Evolutionary conservation across 1,140 invertebrate species (phyloP).

Genomic region (Aphelenchoides besseyi): DNA sequence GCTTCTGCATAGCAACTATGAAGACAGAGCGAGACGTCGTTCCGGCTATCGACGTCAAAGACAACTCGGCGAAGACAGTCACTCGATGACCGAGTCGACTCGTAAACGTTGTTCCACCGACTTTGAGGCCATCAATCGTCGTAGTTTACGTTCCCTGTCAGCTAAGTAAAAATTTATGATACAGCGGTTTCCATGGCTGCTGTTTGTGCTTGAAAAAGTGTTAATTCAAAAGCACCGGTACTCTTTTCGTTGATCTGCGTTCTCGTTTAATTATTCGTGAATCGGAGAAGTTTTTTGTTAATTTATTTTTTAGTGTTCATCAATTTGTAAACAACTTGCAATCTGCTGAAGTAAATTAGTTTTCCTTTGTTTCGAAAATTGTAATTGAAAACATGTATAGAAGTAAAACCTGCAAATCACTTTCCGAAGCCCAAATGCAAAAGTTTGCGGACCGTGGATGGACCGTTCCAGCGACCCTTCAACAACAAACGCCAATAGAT

Average conservation of each 20-base stretch:
- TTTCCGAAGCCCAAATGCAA: slow-evolving; percentile 48
- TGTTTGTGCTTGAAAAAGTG: too few relatives aligned
- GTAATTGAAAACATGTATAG: slow-evolving; percentile 4
- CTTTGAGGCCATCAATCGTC: background rate
- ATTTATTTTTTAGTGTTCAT: background rate
- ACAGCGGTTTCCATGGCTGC: too few relatives aligned
- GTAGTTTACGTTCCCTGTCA: too few relatives aligned
- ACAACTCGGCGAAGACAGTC: background rate
- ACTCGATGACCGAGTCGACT: background rate
- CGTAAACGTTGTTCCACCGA: background rate
- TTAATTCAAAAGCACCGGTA: background rate
- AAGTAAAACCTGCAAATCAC: background rate
- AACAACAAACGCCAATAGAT: slow-evolving; percentile 89
- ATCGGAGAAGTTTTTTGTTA: background rate
- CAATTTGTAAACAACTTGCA: background rate
- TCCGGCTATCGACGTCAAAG: background rate
- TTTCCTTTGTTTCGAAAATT: too few relatives aligned
- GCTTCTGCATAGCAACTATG: slow-evolving; percentile 33
- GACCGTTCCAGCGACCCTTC: slow-evolving; percentile 82
- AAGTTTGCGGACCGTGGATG: slow-evolving; percentile 72
- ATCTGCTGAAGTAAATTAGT: too few relatives aligned
- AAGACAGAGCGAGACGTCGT: background rate
- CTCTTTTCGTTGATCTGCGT: background rate
- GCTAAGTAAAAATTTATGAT: too few relatives aligned
- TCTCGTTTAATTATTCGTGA: background rate